phyloP scores from a whole-genome alignment of 2,113 vertebrate species.

The Salminus brasiliensis region DNA sequence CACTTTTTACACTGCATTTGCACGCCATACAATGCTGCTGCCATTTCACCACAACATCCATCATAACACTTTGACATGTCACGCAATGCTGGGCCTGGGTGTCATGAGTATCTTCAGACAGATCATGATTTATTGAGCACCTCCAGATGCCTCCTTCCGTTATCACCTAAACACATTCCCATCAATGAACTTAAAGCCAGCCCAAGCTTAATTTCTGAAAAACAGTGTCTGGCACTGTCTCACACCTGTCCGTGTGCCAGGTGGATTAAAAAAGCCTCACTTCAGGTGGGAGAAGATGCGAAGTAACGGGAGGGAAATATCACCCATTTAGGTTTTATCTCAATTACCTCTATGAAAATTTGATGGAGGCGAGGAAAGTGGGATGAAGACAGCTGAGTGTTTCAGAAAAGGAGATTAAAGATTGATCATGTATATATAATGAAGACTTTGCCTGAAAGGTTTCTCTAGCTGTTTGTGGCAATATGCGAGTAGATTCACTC shows the following conservation, averaged over 20 bases:
- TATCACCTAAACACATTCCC: neutral
- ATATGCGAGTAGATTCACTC: neutral
- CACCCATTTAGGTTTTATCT: conserved; percentile 70
- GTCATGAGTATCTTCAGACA: neutral
- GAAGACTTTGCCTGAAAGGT: conserved; percentile 50
- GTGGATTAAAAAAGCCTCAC: conserved; percentile 41
- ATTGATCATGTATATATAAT: conserved; percentile 65
- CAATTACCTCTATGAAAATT: conserved; percentile 73
- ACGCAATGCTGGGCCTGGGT: neutral
- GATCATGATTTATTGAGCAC: neutral
- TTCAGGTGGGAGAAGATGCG: neutral
- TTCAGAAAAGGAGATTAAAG: conserved; percentile 67
- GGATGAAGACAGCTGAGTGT: conserved; percentile 47
- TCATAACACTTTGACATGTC: neutral
- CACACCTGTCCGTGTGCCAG: conserved; percentile 46
- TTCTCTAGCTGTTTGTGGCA: conserved; percentile 17
- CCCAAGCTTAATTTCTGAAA: neutral
- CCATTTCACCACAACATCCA: neutral
- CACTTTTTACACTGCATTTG: neutral
- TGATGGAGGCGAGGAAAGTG: conserved; percentile 58
- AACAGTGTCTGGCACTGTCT: conserved; percentile 60
- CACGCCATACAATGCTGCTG: neutral
- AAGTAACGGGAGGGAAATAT: conserved; percentile 40
- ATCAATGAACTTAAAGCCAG: neutral
- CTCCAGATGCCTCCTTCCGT: neutral